Evolutionary conservation across 2,113 vertebrate genomes (phyloP).

Genomic region (Varanus salvator): DNA sequence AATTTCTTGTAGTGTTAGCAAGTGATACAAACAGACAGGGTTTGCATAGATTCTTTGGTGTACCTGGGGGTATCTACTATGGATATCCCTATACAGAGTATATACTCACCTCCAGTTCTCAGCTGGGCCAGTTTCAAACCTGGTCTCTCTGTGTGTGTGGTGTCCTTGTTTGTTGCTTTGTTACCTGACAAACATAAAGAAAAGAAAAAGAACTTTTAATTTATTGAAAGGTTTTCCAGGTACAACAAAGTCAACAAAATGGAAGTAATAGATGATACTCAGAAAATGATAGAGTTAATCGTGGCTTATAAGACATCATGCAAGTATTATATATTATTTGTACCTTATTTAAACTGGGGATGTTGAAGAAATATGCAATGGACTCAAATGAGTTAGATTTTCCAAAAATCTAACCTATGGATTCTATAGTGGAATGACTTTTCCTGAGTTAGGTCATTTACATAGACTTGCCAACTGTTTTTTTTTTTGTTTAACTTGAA

Average conservation of each 20-base stretch:
- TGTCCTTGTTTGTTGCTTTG: not conserved
- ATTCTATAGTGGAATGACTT: no score
- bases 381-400: no score
- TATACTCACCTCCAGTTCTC: not conserved
- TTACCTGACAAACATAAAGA: not conserved
- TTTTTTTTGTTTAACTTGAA: no score
- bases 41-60: not conserved
- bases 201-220: no score
- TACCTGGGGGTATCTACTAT: not conserved
- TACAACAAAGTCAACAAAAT: not conserved
- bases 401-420: no score
- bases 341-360: not conserved
- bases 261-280: not conserved
- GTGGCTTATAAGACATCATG: not conserved
- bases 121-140: not conserved
- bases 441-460: no score
- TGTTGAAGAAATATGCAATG: no score
- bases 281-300: not conserved
- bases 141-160: not conserved
- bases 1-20: conserved; percentile 11
- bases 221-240: not conserved
- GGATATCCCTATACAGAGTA: not conserved
- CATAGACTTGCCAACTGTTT: no score
- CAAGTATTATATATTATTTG: not conserved
- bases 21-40: not conserved